phyloP scores from a whole-genome alignment of 2,797 vertebrate species.

The Mus minutoides region DNA sequence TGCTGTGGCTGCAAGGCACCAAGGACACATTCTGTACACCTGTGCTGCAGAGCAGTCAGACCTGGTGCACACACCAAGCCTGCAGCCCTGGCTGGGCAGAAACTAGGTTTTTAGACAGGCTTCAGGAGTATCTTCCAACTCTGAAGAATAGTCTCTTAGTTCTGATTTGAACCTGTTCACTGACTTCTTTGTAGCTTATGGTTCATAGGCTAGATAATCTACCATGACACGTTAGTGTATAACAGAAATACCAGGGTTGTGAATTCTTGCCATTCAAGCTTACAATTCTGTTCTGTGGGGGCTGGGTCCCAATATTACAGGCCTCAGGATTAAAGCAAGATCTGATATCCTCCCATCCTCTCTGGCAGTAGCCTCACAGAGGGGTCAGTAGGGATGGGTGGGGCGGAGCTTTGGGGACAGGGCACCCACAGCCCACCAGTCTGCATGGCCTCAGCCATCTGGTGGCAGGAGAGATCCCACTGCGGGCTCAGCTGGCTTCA shows the following conservation, averaged over 20 bases:
- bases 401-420: background rate
- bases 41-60: background rate
- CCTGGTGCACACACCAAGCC: background rate
- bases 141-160: background rate
- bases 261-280: background rate
- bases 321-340: background rate
- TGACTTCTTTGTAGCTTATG: conserved; percentile 25
- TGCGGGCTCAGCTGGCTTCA: conserved; percentile 68
- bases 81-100: background rate
- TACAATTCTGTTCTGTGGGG: background rate
- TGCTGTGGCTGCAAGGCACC: background rate
- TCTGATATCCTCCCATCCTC: background rate
- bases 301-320: background rate
- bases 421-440: background rate
- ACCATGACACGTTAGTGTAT: background rate
- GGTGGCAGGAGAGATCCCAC: background rate
- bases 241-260: background rate
- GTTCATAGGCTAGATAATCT: conserved; percentile 20
- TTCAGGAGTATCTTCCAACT: background rate
- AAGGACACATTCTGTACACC: background rate
- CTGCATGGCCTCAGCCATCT: background rate
- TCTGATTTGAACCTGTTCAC: conserved; percentile 23
- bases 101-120: background rate
- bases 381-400: background rate
- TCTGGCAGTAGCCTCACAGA: background rate